phyloP scores from a whole-genome alignment of 2,113 vertebrate genomes.

The Eclectus roratus region DNA sequence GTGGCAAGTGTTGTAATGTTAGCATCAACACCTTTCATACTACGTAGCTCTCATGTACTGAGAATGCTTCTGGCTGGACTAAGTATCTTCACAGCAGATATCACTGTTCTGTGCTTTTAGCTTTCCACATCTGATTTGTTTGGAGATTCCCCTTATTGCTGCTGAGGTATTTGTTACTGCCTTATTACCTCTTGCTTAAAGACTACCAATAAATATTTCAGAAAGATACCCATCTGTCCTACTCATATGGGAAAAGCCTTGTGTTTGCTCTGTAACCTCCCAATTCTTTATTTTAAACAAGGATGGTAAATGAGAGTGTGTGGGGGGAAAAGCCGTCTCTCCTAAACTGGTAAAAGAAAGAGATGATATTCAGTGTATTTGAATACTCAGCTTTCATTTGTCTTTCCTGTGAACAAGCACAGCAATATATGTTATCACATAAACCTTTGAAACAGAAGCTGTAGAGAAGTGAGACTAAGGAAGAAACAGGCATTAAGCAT shows the following conservation, averaged over 20 bases:
- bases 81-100: not conserved
- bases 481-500: constrained; percentile 44
- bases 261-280: not conserved
- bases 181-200: not conserved
- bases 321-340: not conserved
- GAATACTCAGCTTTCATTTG: not conserved
- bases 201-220: not conserved
- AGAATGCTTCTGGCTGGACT: not conserved
- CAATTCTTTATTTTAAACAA: not conserved
- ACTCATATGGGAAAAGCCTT: not conserved
- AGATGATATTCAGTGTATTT: not conserved
- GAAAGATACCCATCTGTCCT: not conserved
- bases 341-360: not conserved
- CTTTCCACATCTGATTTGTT: not conserved
- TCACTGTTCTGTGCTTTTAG: not conserved
- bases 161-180: not conserved
- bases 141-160: not conserved
- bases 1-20: not conserved
- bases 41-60: accelerated
- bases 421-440: not conserved
- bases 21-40: not conserved
- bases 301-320: not conserved
- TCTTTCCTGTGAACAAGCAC: not conserved
- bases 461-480: constrained; percentile 44
- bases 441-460: constrained; percentile 53